phyloP scores from a whole-genome alignment of 2,113 vertebrate species.

The Trichechus manatus region DNA sequence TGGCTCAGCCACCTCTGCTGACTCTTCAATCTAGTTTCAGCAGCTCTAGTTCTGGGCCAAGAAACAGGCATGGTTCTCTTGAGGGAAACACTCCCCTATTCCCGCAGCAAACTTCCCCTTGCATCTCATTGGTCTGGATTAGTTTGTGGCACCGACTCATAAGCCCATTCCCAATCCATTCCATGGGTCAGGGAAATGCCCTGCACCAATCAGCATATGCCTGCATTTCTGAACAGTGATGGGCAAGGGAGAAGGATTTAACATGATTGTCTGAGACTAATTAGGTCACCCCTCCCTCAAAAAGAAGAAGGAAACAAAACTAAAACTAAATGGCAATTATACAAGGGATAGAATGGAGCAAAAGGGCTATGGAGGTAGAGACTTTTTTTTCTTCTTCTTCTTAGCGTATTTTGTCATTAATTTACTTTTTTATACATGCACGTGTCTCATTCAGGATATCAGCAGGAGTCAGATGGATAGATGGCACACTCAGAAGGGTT shows the following conservation, averaged over 20 bases:
- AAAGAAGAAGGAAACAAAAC: not conserved
- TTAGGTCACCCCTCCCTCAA: not conserved
- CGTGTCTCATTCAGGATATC: constrained; percentile 34
- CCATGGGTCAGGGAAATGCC: not conserved
- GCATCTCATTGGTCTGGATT: not conserved
- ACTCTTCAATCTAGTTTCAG: not conserved
- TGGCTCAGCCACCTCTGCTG: not conserved
- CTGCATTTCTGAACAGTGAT: not conserved
- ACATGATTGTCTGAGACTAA: not conserved
- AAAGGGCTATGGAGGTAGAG: not conserved
- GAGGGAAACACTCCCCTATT: not conserved
- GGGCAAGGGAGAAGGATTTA: not conserved
- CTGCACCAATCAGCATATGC: not conserved
- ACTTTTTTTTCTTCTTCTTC: constrained; percentile 51
- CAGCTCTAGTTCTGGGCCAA: not conserved
- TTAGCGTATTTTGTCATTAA: not conserved
- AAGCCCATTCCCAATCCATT: not conserved
- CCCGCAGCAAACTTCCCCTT: not conserved
- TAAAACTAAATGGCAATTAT: not conserved
- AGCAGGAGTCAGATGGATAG: constrained; percentile 13
- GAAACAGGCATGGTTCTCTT: not conserved
- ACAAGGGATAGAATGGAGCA: not conserved
- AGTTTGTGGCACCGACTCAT: not conserved
- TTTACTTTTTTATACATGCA: not conserved
- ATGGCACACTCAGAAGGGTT: constrained; percentile 31